Base-by-base conservation (phyloP, 1,140 invertebrate genomes). In the Zaprionus kolodkinae region DNA sequence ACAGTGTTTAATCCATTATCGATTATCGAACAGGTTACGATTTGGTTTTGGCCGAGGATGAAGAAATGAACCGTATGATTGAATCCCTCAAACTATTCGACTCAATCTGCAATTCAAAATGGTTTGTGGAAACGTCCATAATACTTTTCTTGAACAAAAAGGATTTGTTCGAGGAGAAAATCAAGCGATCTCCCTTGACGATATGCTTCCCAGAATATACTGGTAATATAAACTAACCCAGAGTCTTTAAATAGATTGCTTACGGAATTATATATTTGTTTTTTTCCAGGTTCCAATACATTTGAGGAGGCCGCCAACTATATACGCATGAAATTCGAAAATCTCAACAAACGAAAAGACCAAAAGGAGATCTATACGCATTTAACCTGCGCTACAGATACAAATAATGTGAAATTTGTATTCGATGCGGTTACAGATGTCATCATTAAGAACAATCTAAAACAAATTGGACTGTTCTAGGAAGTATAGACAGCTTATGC, bases 111-210 rank as follows among this genome's bases (percentile, higher is more conserved):
- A 99, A 99, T 93, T 99, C 98, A 92, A 99, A 99, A 93, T 99
- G 98, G 98, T 99, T 99, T 92, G 97, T 97, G 60, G 97, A 99
- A 84, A 99, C 98, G 13, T 99, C 98, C n/a, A 99, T 99, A 75
- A 99, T 99, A 91, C 94, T 99, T 55, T 99, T 99, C 93, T 94
- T 99, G 27, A 99, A 99, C 93, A 99, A 99, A 91, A 99, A 99
- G 93, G 98, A 99, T 95, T 94, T 99, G 61, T 99, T 99, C 92
- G 97, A 98, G 91, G 97, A 98, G 79, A 98, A 98, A 94, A 98
- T 98, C 79, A 94, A 94, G 65, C 96, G 96, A 93, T 98, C 97
- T 81, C 97, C 97, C n/a, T 93, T 99, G 40, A 98, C 96, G 68
- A 97, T 99, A 92, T 99, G 98, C 93, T 99, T 99, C 92, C 96